Percentiles rank a stretch among this genome's conserved stretches.
These are phyloP conservation scores for Xestia xanthographa DNA, from an alignment of 2,888 invertebrate genomes.

Conservation along the genomic window DNA sequence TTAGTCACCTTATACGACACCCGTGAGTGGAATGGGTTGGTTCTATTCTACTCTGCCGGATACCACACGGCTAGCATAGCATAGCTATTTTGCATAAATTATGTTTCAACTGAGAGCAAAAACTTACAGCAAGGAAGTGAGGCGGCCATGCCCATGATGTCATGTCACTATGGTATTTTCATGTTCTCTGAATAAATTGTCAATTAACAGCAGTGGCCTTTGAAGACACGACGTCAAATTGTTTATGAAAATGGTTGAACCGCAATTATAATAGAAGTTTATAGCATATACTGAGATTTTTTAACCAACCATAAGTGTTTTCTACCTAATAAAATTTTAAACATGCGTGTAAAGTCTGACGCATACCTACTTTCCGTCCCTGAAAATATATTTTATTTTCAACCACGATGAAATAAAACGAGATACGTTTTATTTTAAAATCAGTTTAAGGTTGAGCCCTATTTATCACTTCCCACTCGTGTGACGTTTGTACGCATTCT, in stretches of 20 bases:
- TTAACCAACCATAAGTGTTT: background rate
- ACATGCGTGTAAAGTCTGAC: background rate
- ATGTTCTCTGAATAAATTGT: background rate
- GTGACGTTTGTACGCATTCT: background rate
- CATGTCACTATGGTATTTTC: background rate
- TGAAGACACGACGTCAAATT: background rate
- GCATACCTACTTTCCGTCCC: background rate
- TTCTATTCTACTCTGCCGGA: too few species aligned
- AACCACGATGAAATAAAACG: background rate
- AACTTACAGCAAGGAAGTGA: background rate
- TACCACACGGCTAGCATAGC: too few species aligned
- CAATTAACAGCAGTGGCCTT: background rate
- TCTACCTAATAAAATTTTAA: background rate
- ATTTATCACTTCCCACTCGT: constrained; percentile 7
- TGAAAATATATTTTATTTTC: constrained; percentile 8
- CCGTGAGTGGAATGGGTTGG: too few species aligned
- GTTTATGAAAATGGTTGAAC: background rate
- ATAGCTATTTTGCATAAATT: background rate
- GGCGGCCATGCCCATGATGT: background rate
- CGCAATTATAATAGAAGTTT: background rate
- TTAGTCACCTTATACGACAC: too few species aligned
- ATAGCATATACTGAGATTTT: background rate
- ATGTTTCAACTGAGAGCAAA: too few species aligned
- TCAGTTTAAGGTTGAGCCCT: constrained; percentile 5
- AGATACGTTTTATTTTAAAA: background rate